phyloP scores from a whole-genome alignment of 1,140 invertebrate species.

The Drosophila melanogaster region Release_6_plus_ISO1_MT NC_004354.4:5439001-5439500 shows the following conservation, averaged over 20 bases:
- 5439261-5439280: slow-evolving; percentile 6
- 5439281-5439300: slow-evolving; percentile 10
- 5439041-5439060: no score
- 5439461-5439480: slow-evolving; percentile 64
- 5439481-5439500: slow-evolving; percentile 31
- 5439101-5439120: no score
- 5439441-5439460: background rate
- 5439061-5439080: no score
- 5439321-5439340: slow-evolving; percentile 23
- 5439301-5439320: slow-evolving; percentile 38
- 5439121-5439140: no score
- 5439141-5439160: no score
- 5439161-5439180: no score
- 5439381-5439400: background rate
- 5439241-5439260: slow-evolving; percentile 9
- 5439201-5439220: slow-evolving; percentile 14
- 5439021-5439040: background rate
- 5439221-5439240: slow-evolving; percentile 1
- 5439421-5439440: background rate
- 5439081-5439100: no score
- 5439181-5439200: slow-evolving; percentile 5
- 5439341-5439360: slow-evolving; percentile 19
- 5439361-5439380: background rate
- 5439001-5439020: background rate
- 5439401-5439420: background rate